These are phyloP conservation scores for Acanthopagrus latus DNA, from an alignment of 2,797 vertebrate species.

Conservation along the genomic window DNA sequence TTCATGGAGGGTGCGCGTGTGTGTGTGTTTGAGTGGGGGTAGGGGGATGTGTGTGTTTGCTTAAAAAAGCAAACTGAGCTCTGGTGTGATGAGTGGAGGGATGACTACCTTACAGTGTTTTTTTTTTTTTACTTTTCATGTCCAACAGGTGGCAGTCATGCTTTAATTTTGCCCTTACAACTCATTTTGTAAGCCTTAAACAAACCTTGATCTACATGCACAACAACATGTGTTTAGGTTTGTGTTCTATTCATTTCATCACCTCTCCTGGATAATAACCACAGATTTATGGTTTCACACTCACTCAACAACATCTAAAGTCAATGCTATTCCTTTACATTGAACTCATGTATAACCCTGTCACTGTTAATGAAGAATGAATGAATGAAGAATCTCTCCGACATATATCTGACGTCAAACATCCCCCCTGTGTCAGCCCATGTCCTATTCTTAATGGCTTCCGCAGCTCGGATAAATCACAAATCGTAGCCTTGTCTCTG, in stretches of 20 bases:
- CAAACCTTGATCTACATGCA: constrained; percentile 51
- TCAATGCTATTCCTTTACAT: neutral
- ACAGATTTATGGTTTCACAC: neutral
- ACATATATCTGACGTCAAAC: constrained; percentile 28
- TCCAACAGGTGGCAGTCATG: constrained; percentile 70
- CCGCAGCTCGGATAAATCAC: constrained; percentile 52
- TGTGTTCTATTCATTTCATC: too few relatives aligned
- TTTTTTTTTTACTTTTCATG: neutral
- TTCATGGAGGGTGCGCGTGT: neutral
- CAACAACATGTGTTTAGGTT: neutral
- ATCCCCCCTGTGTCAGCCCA: constrained; percentile 10
- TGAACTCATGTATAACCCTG: neutral
- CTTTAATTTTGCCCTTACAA: constrained; percentile 6
- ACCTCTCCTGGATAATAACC: too few relatives aligned
- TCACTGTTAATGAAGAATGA: neutral
- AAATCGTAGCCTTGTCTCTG: constrained; percentile 57
- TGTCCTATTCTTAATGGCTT: constrained; percentile 37
- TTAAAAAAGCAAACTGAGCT: constrained; percentile 29
- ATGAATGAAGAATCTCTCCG: constrained; percentile 21
- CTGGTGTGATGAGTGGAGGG: neutral
- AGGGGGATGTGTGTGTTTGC: too few relatives aligned
- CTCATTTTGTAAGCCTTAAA: neutral
- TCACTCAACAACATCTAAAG: neutral
- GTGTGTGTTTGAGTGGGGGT: too few relatives aligned
- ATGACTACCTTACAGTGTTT: neutral